Percentiles rank a stretch among this genome's conserved stretches.
Conservation (phyloP, 2,113 vertebrate genomes). For the Larimichthys crocea region DNA sequence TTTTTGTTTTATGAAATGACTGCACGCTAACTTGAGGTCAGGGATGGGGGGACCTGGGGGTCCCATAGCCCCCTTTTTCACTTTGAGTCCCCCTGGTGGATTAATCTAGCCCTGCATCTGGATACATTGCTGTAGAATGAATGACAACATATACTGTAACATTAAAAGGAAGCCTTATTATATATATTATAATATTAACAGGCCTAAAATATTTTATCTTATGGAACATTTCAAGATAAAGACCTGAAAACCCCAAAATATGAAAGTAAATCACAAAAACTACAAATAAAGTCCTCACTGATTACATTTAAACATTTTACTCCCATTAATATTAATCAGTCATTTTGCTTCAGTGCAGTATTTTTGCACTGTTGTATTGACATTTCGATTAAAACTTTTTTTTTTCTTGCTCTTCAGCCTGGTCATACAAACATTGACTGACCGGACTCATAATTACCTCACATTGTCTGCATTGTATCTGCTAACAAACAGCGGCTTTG, state of each 20-base stretch:
- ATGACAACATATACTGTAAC: background rate
- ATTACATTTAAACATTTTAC: background rate
- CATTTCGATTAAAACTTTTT: background rate
- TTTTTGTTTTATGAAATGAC: background rate
- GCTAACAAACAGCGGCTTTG: conserved; percentile 26
- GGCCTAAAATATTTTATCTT: background rate
- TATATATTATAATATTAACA: background rate
- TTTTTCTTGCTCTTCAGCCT: background rate
- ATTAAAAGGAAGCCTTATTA: background rate
- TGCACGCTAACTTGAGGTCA: background rate
- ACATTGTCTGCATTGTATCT: conserved; percentile 39
- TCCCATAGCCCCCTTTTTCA: background rate
- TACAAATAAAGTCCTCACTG: background rate
- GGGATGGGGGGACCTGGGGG: too few relatives aligned
- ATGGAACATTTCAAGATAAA: background rate
- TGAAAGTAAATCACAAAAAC: background rate
- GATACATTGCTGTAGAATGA: background rate
- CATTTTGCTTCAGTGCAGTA: background rate
- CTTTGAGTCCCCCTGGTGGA: background rate
- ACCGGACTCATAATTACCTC: conserved; percentile 38
- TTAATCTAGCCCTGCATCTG: background rate
- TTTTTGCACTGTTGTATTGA: background rate
- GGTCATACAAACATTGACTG: background rate
- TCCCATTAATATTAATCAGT: background rate
- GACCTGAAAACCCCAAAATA: background rate